Percentiles rank a stretch among this genome's conserved stretches.
Conservation (phyloP, 1,140 invertebrate genomes). For the Hyles vespertilio region DNA sequence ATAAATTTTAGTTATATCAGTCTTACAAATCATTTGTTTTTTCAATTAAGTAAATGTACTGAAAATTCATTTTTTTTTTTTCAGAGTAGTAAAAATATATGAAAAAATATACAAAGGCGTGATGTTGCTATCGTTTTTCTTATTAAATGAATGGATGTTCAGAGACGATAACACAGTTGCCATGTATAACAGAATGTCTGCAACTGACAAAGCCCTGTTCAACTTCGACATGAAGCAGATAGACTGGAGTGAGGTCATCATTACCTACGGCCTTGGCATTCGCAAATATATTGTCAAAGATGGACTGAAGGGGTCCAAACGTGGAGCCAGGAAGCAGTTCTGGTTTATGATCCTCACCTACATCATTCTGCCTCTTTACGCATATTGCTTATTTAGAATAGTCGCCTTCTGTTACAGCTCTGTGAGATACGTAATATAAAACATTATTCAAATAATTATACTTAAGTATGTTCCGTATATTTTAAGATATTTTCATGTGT, state of each 20-base stretch:
- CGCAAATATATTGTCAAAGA: constrained; percentile 34
- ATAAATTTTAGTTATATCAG: no score
- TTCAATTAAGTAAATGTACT: background rate
- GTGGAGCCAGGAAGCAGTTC: constrained; percentile 18
- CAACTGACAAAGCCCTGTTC: constrained; percentile 21
- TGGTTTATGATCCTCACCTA: constrained; percentile 10
- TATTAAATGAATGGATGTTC: constrained; percentile 22
- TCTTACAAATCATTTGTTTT: no score
- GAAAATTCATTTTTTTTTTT: constrained; percentile 8
- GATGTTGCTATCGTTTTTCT: constrained; percentile 14
- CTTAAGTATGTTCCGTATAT: no score
- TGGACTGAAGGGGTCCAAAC: constrained; percentile 11
- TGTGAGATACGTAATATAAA: no score
- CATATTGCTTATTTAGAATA: background rate
- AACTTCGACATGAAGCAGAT: constrained; percentile 23
- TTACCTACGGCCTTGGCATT: constrained; percentile 22
- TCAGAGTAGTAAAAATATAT: constrained; percentile 26
- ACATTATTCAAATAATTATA: no score
- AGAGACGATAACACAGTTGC: constrained; percentile 14
- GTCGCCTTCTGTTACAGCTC: no score
- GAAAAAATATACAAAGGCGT: constrained; percentile 15
- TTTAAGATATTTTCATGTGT: no score
- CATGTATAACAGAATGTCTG: constrained; percentile 13
- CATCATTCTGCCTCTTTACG: background rate
- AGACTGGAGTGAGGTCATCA: constrained; percentile 5